Conservation (phyloP, 2,888 invertebrate species). For the Drosophila anomalata region DNA sequence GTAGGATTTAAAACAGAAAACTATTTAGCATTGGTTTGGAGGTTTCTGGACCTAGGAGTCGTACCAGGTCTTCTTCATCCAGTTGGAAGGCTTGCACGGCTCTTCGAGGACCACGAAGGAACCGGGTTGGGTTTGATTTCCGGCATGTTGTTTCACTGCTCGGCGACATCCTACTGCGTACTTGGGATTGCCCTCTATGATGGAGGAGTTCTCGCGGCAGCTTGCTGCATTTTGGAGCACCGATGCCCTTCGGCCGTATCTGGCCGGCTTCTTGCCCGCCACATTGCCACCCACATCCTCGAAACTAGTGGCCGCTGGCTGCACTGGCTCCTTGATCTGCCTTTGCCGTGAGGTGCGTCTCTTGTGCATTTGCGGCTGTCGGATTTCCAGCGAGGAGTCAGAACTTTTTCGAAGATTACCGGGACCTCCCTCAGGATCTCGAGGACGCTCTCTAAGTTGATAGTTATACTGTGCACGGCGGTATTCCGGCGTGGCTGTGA, state of each 20-base stretch:
- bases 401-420: constrained; percentile 59
- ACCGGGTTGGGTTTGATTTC: constrained; percentile 58
- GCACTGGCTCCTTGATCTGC: constrained; percentile 56
- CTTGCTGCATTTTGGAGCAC: constrained; percentile 74
- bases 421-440: constrained; percentile 39
- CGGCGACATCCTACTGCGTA: constrained; percentile 71
- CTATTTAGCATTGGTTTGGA: constrained; percentile 10
- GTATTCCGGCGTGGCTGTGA: constrained; percentile 82
- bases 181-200: constrained; percentile 81
- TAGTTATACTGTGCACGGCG: constrained; percentile 82
- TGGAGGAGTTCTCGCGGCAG: constrained; percentile 78
- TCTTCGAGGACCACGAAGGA: constrained; percentile 83
- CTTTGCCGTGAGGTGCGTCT: constrained; percentile 66
- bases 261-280: constrained; percentile 68
- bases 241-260: constrained; percentile 82
- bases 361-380: constrained; percentile 51
- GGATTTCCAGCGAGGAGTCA: constrained; percentile 57
- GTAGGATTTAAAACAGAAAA: constrained; percentile 28
- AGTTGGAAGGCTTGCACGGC: constrained; percentile 81
- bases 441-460: constrained; percentile 74
- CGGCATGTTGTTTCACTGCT: constrained; percentile 58
- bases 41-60: constrained; percentile 68
- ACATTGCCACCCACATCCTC: constrained; percentile 65
- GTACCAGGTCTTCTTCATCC: constrained; percentile 84
- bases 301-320: constrained; percentile 58